These are phyloP conservation scores for Darevskia nairensis DNA, from an alignment of 2,797 vertebrate genomes.

Conservation along the genomic window DNA sequence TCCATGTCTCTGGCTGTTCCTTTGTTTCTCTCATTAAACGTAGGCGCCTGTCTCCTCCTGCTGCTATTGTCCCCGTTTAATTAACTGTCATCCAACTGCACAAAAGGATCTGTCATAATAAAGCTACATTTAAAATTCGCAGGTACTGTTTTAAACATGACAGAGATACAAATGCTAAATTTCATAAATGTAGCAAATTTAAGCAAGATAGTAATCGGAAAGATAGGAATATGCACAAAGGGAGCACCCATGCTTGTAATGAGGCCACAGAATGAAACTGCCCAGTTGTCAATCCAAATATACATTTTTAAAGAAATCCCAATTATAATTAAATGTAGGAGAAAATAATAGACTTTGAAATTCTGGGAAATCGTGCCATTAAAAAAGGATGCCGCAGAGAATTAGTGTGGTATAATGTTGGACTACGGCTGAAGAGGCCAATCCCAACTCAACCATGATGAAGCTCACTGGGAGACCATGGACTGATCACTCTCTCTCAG, in stretches of 20 bases:
- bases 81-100: constrained; percentile 1
- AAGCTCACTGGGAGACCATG: neutral
- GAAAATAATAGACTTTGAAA: neutral
- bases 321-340: neutral
- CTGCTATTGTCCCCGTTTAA: neutral
- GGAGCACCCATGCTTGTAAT: constrained; percentile 10
- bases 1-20: neutral
- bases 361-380: neutral
- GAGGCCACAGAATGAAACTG: neutral
- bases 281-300: neutral
- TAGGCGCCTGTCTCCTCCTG: neutral
- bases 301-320: neutral
- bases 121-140: neutral
- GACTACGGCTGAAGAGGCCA: neutral
- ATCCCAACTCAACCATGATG: neutral
- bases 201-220: neutral
- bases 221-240: neutral
- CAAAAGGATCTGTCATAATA: neutral
- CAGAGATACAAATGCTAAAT: neutral
- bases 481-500: neutral
- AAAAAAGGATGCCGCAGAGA: neutral
- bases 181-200: neutral
- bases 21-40: neutral
- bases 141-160: neutral
- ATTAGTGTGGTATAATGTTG: neutral